These are phyloP conservation scores for Geophilus truncorum DNA, from an alignment of 2,888 invertebrate species.

Conservation along the genomic window DNA sequence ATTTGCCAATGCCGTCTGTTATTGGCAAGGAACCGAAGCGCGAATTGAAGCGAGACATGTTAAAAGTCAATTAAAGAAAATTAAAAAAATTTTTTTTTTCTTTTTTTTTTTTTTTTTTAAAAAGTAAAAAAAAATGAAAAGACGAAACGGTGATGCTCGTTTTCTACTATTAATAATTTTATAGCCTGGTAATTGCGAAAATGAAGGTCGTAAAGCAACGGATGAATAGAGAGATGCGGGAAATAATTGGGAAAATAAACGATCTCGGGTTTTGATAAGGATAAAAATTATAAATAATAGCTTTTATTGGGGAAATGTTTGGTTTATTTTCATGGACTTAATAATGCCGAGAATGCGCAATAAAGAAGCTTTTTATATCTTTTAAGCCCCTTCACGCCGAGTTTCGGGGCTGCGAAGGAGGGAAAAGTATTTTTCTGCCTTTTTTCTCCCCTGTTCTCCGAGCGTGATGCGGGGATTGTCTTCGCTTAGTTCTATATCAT, in stretches of 20 bases:
- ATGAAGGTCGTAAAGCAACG: background rate
- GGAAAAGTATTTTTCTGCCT: background rate
- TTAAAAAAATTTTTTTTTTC: too few relatives aligned
- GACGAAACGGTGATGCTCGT: background rate
- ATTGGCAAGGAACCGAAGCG: background rate
- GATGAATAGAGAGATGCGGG: background rate
- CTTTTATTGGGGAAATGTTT: background rate
- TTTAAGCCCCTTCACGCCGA: background rate
- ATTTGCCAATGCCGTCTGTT: background rate
- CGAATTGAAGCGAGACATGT: background rate
- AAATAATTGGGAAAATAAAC: background rate
- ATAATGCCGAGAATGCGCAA: background rate
- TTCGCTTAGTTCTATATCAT: constrained; percentile 1
- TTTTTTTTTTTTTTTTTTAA: too few relatives aligned
- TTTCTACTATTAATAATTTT: constrained; percentile 15
- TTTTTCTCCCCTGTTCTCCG: background rate
- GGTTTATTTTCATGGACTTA: background rate
- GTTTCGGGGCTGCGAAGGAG: background rate
- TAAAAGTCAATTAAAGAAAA: background rate
- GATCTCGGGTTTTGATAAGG: background rate
- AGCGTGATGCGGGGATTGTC: background rate
- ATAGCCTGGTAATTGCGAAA: constrained; percentile 6
- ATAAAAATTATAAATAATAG: background rate
- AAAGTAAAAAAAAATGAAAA: background rate
- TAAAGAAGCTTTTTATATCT: background rate